These are phyloP conservation scores for Pseudolaguvia tuberculata DNA, from an alignment of 2,113 vertebrate genomes.

Conservation along the genomic window DNA sequence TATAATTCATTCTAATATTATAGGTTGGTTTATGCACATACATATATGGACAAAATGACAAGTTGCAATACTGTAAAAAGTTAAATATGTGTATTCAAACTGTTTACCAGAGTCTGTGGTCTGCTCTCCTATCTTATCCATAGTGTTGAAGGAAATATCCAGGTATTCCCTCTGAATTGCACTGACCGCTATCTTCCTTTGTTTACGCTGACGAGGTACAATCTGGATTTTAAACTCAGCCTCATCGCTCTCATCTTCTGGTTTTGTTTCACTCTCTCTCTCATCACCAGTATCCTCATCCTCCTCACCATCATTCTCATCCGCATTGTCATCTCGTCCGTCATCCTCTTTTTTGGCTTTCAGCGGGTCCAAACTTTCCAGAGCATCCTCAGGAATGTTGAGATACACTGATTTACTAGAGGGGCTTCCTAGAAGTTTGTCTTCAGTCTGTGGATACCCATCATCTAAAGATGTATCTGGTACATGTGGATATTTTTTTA, in stretches of 20 bases:
- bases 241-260: slow-evolving; percentile 79
- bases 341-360: slow-evolving; percentile 72
- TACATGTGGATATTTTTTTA: slow-evolving; percentile 83
- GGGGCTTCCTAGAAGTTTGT: slow-evolving; percentile 64
- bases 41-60: slow-evolving; percentile 4
- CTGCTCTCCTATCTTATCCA: slow-evolving; percentile 84
- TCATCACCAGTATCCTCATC: slow-evolving; percentile 82
- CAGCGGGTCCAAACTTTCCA: slow-evolving; percentile 70
- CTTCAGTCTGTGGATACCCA: slow-evolving; percentile 53
- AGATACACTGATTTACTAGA: slow-evolving; percentile 76
- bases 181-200: slow-evolving; percentile 96
- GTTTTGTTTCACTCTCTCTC: slow-evolving; percentile 75
- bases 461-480: slow-evolving; percentile 84
- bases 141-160: slow-evolving; percentile 93
- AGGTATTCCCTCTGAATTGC: slow-evolving; percentile 98
- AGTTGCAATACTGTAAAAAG: background rate
- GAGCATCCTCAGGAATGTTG: slow-evolving; percentile 79
- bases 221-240: slow-evolving; percentile 98
- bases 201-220: slow-evolving; percentile 90
- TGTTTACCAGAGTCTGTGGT: slow-evolving; percentile 81
- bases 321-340: slow-evolving; percentile 71
- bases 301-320: slow-evolving; percentile 74
- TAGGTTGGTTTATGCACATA: background rate
- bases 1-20: background rate
- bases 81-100: background rate